phyloP scores from a whole-genome alignment of 2,797 vertebrate genomes.

The Notoglanidium macrostoma region DNA sequence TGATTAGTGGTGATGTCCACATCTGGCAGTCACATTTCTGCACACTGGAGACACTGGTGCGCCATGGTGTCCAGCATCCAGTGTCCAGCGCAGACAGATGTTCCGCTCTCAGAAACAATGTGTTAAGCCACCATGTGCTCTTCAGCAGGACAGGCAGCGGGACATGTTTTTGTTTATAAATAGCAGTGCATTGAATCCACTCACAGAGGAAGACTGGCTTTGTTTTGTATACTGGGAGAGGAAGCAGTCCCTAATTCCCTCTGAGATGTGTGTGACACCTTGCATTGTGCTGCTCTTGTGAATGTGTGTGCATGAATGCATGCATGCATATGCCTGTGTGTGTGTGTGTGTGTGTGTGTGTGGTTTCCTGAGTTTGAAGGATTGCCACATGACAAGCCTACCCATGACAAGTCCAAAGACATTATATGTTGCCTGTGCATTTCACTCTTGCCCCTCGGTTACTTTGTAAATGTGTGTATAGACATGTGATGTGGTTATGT shows the following conservation, averaged over 20 bases:
- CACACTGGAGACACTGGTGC: slow-evolving; percentile 25
- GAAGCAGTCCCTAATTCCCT: slow-evolving; percentile 76
- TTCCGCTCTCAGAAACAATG: slow-evolving; percentile 70
- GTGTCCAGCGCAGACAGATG: slow-evolving; percentile 68
- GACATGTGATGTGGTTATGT: slow-evolving; percentile 33
- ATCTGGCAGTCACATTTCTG: slow-evolving; percentile 5
- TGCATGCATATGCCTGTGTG: slow-evolving; percentile 41
- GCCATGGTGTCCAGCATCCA: slow-evolving; percentile 61
- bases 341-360: slow-evolving; percentile 61
- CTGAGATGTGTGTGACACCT: slow-evolving; percentile 76
- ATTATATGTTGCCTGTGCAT: slow-evolving; percentile 28
- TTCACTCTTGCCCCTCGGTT: not conserved
- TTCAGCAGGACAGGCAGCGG: slow-evolving; percentile 52
- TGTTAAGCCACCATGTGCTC: slow-evolving; percentile 47
- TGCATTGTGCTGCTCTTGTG: slow-evolving; percentile 55
- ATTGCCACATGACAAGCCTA: slow-evolving; percentile 48
- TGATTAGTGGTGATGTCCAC: not conserved
- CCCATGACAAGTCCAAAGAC: slow-evolving; percentile 33
- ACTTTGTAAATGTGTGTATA: slow-evolving; percentile 24
- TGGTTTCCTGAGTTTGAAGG: slow-evolving; percentile 48
- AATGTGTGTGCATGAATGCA: slow-evolving; percentile 26
- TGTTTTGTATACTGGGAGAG: slow-evolving; percentile 76
- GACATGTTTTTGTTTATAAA: slow-evolving; percentile 82
- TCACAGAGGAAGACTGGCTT: slow-evolving; percentile 71
- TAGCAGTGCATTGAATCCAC: slow-evolving; percentile 67